Conservation (phyloP, 1,140 invertebrate species). For the Maconellicoccus hirsutus region DNA sequence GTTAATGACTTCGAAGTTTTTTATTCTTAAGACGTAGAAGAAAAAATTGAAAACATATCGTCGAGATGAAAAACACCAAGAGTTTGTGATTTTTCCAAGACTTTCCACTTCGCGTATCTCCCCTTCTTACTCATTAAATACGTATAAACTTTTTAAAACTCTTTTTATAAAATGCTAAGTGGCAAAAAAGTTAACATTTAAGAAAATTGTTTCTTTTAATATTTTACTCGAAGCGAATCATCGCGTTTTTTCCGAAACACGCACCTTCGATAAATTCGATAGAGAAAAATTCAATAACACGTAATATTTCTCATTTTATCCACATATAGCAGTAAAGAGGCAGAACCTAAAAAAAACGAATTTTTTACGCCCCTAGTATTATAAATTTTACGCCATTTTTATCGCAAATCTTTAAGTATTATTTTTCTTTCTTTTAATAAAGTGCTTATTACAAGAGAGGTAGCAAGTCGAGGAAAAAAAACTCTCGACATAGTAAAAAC, state of each 20-base stretch:
- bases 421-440: too few relatives aligned
- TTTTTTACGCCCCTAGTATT: not conserved
- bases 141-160: not conserved
- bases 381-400: not conserved
- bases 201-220: constrained; percentile 5
- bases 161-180: not conserved
- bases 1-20: not conserved
- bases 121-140: not conserved
- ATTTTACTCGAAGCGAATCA: not conserved
- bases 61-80: not conserved
- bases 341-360: too few relatives aligned
- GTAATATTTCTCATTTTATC: too few relatives aligned
- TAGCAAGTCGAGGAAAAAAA: too few relatives aligned
- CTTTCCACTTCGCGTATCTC: not conserved
- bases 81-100: not conserved
- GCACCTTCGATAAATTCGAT: not conserved
- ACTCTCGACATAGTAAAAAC: too few relatives aligned
- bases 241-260: not conserved
- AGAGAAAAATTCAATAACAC: not conserved
- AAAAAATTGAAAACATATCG: not conserved
- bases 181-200: not conserved
- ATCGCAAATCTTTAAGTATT: too few relatives aligned
- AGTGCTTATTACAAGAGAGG: too few relatives aligned
- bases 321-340: too few relatives aligned
- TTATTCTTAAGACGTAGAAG: not conserved